Evolutionary conservation across 1,140 invertebrate genomes (phyloP).

Genomic region (Liolophura sinensis): DNA sequence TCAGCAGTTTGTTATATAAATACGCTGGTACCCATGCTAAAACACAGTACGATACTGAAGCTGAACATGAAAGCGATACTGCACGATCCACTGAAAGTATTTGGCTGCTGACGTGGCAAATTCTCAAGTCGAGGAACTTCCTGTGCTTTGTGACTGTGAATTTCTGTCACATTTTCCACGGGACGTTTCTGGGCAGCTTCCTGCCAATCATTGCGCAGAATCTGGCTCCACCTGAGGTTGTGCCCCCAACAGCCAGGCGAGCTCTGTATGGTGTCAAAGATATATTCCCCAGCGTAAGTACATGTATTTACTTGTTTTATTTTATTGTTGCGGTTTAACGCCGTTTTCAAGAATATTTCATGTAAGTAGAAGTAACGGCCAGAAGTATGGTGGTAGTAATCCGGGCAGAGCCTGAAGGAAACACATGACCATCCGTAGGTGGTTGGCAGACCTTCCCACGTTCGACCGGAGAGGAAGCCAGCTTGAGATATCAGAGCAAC

Average conservation of each 20-base stretch:
- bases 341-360: too few species aligned
- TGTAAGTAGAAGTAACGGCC: too few species aligned
- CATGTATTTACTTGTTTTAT: too few species aligned
- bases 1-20: conserved; percentile 34
- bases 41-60: conserved; percentile 37
- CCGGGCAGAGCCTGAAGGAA: too few species aligned
- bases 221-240: conserved; percentile 20
- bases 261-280: conserved; percentile 33
- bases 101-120: conserved; percentile 14
- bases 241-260: conserved; percentile 23
- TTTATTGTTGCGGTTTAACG: too few species aligned
- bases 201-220: conserved; percentile 39
- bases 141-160: conserved; percentile 40
- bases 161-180: conserved; percentile 42
- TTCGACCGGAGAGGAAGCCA: too few species aligned
- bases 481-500: too few species aligned
- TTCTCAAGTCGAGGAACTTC: conserved; percentile 36
- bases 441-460: too few species aligned
- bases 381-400: too few species aligned
- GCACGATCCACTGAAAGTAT: too few species aligned
- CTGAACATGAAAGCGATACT: too few species aligned
- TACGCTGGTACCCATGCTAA: conserved; percentile 41
- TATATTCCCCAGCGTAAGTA: conserved; percentile 18
- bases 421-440: too few species aligned
- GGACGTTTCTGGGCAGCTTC: conserved; percentile 36